phyloP scores from a whole-genome alignment of 64 coral and sea anemone species.

The Montipora sp. region DNA sequence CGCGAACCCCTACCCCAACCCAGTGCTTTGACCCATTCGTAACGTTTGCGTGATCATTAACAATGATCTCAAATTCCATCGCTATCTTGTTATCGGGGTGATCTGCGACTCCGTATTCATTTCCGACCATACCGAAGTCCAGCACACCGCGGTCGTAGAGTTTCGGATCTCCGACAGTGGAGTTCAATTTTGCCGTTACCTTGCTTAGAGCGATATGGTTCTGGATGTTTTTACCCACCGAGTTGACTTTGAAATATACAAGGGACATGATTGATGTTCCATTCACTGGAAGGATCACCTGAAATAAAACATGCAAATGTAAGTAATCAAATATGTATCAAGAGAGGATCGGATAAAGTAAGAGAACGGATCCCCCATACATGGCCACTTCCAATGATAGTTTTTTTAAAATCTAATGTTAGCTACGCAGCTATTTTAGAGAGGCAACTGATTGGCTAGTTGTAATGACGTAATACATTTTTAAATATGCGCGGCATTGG shows the following conservation, averaged over 20 bases:
- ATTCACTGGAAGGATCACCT: conserved; percentile 86
- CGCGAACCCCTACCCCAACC: conserved; percentile 85
- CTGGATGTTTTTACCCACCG: conserved; percentile 67
- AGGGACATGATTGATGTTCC: conserved; percentile 78
- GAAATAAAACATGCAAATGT: neutral
- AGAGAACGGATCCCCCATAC: too few species aligned
- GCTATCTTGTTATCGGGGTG: conserved; percentile 65
- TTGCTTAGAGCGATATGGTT: neutral
- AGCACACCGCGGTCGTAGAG: conserved; percentile 72
- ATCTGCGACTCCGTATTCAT: neutral
- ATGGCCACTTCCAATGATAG: too few species aligned
- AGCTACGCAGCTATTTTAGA: too few species aligned
- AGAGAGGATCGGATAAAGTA: too few species aligned
- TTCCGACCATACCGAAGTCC: conserved; percentile 75
- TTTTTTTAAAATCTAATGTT: too few species aligned
- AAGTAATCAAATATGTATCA: too few species aligned
- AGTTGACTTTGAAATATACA: conserved; percentile 32
- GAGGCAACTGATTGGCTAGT: too few species aligned
- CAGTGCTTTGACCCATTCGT: conserved; percentile 87
- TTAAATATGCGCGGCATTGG: too few species aligned
- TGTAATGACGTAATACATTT: too few species aligned
- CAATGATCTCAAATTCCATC: conserved; percentile 76
- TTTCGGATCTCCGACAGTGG: conserved; percentile 68
- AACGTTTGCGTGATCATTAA: conserved; percentile 86
- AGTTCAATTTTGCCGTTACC: conserved; percentile 48